These are phyloP conservation scores for Mnemiopsis leidyi DNA, from an alignment of 37 sponge, comb jelly and placozoan genomes.

Conservation along the genomic window DNA sequence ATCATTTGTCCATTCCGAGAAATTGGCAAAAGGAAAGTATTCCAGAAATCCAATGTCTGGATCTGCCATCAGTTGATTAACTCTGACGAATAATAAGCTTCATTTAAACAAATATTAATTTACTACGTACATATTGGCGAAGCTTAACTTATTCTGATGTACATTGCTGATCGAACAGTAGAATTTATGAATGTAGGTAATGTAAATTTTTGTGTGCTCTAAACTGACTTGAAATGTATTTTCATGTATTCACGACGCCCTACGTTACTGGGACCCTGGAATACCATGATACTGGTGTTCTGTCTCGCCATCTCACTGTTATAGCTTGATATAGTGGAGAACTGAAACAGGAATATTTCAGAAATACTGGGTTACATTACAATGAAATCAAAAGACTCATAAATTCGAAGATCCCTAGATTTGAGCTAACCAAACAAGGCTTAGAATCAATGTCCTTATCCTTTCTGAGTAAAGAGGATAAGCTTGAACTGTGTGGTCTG, in stretches of 20 bases:
- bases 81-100: too few relatives aligned
- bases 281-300: conserved; percentile 50
- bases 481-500: background rate
- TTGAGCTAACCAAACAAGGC: background rate
- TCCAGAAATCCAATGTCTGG: conserved; percentile 36
- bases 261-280: conserved; percentile 29
- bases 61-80: background rate
- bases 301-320: background rate
- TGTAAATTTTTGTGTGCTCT: too few relatives aligned
- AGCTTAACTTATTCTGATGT: too few relatives aligned
- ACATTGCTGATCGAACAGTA: too few relatives aligned
- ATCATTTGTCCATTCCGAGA: conserved; percentile 23
- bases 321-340: conserved; percentile 44
- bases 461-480: background rate
- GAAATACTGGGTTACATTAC: background rate
- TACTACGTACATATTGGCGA: too few relatives aligned
- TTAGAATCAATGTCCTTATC: background rate
- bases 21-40: conserved; percentile 37
- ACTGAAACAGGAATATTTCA: conserved; percentile 41
- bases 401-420: background rate
- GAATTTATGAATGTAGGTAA: too few relatives aligned
- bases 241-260: conserved; percentile 24
- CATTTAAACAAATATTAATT: too few relatives aligned
- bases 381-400: background rate
- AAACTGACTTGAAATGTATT: conserved; percentile 60